Conservation (phyloP, 2,888 invertebrate genomes). For the Amphipoea oculea region DNA sequence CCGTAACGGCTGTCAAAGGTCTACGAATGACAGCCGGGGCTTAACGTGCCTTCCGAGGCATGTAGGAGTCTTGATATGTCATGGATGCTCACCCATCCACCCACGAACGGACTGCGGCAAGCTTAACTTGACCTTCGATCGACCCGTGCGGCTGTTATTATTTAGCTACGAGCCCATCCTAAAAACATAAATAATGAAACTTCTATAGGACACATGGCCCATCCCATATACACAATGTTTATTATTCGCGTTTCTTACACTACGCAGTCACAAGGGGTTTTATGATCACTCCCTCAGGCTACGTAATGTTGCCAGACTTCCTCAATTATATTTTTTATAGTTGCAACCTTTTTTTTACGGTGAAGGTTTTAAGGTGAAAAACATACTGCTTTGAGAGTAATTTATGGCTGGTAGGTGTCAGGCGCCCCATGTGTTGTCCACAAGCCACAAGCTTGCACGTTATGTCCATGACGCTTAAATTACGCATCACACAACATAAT, state of each 20-base stretch:
- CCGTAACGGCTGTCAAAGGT: too few species aligned
- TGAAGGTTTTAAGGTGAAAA: constrained; percentile 46
- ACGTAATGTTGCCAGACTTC: constrained; percentile 43
- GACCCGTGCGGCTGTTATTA: too few species aligned
- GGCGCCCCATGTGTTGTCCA: constrained; percentile 39
- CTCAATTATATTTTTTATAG: constrained; percentile 56
- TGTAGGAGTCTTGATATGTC: too few species aligned
- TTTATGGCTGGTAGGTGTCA: constrained; percentile 49
- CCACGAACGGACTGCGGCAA: too few species aligned
- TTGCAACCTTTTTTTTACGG: constrained; percentile 51
- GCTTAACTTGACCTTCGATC: too few species aligned
- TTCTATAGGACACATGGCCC: too few species aligned
- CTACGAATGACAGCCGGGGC: too few species aligned
- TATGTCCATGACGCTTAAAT: background rate
- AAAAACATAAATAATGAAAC: too few species aligned
- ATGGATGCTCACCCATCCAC: too few species aligned
- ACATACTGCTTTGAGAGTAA: constrained; percentile 43
- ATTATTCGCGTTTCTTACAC: constrained; percentile 8
- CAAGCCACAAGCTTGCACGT: constrained; percentile 2
- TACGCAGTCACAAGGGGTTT: constrained; percentile 36
- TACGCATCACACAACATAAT: background rate
- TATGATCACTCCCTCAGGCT: constrained; percentile 26
- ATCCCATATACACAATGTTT: constrained; percentile 2
- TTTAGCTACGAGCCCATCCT: too few species aligned
- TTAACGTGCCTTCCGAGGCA: too few species aligned